Evolutionary conservation across 2,797 vertebrate species (phyloP).

Genomic region (Silurus lanzhouensis): DNA sequence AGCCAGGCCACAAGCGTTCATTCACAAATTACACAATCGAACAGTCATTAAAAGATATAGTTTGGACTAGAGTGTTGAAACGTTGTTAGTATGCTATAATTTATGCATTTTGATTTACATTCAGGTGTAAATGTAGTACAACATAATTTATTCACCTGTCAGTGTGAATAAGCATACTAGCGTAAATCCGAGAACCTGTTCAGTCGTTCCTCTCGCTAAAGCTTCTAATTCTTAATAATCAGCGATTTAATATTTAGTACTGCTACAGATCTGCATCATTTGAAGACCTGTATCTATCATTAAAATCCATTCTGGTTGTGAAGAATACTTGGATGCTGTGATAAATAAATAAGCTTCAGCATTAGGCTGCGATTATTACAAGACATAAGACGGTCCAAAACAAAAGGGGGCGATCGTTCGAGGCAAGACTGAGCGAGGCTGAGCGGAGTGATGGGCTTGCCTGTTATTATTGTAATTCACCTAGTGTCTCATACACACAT

Average conservation of each 20-base stretch:
- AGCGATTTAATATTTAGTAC: no score
- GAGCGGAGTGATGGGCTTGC: slow-evolving; percentile 57
- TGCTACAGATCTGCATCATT: neutral
- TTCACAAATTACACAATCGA: neutral
- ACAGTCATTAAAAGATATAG: neutral
- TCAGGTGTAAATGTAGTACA: neutral
- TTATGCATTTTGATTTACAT: neutral
- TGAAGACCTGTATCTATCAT: neutral
- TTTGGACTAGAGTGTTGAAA: neutral
- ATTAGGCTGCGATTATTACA: slow-evolving; percentile 1
- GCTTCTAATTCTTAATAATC: neutral
- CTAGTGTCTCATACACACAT: slow-evolving; percentile 57
- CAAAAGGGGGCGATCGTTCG: slow-evolving; percentile 56
- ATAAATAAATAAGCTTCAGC: neutral
- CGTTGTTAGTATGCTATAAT: neutral
- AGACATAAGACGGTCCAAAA: slow-evolving; percentile 50
- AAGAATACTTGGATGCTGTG: neutral
- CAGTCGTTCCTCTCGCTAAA: no score
- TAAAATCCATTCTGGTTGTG: neutral
- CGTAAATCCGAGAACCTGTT: neutral
- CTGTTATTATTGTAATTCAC: slow-evolving; percentile 70
- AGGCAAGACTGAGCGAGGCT: slow-evolving; percentile 60
- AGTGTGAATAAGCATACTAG: neutral
- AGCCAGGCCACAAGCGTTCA: slow-evolving; percentile 1
- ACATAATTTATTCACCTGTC: neutral